These are phyloP conservation scores for Elysia chlorotica DNA, from an alignment of 1,140 invertebrate species.

Conservation along the genomic window DNA sequence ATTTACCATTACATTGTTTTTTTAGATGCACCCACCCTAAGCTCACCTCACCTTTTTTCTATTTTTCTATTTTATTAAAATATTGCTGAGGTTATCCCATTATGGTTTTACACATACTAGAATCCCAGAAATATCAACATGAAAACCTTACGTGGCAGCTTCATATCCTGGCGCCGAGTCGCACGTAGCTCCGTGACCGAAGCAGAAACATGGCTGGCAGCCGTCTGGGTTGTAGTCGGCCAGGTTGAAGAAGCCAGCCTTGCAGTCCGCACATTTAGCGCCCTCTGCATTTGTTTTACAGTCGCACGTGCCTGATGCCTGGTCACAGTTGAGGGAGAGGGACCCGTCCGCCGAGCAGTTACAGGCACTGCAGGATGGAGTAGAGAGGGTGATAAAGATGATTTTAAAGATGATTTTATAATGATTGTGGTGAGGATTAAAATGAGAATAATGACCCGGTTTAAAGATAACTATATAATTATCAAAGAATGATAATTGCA, in stretches of 20 bases:
- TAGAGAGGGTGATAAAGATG: neutral
- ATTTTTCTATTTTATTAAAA: too few relatives aligned
- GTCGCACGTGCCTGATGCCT: conserved; percentile 71
- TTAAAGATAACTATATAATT: too few relatives aligned
- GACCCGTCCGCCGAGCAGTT: conserved; percentile 94
- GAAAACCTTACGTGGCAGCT: neutral
- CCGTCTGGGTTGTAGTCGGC: conserved; percentile 78
- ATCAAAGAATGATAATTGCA: too few relatives aligned
- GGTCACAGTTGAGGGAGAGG: conserved; percentile 73
- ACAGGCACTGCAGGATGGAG: conserved; percentile 69
- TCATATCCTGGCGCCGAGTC: neutral
- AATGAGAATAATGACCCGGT: conserved; percentile 40
- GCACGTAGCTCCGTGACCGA: conserved; percentile 65
- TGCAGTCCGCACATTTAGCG: conserved; percentile 79
- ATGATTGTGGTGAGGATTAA: neutral
- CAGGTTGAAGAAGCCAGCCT: conserved; percentile 83
- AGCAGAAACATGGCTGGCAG: conserved; percentile 90
- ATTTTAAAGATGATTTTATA: neutral
- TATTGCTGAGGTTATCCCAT: too few relatives aligned
- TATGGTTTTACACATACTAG: too few relatives aligned
- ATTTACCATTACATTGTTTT: too few relatives aligned
- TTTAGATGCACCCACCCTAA: too few relatives aligned
- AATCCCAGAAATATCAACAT: too few relatives aligned
- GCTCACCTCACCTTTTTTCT: too few relatives aligned
- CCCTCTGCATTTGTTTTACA: conserved; percentile 72